Base-by-base conservation (phyloP, 1,140 invertebrate genomes). In the Trachelipus rathkii region DNA sequence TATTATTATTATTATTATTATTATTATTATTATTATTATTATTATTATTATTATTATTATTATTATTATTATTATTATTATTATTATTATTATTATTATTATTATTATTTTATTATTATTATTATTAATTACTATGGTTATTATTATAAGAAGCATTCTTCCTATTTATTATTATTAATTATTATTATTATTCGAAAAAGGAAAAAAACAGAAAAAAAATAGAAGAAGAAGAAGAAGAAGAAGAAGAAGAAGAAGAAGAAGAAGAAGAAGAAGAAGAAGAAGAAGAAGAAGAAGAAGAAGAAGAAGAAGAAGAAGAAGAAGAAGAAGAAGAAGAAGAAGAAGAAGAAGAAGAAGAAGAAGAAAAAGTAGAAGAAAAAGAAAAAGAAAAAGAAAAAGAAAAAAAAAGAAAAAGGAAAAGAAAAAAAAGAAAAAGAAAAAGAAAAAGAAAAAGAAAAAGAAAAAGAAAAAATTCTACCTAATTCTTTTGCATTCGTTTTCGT, bases 401-500 rank as follows among this genome's bases (percentile, higher is more conserved):
- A 10, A 60, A 8, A 33, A 45, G 11, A 19, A 15, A 33, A n/a
- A n/a, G 45, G 19, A n/a, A n/a, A 50, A 13, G 44, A 60, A 13
- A 23, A 45, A 73, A 13, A 9, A 13, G 53, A n/a, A n/a, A n/a
- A 15, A 6, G 19, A 69, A 24, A 13, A 2, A 2, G 33, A 33
- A 33, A 33, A 33, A 6, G 33, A 33, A 33, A 33, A 3, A 3
- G 33, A 33, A 33, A 33, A 11, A 33, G 33, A 33, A 33, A 33
- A 33, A 33, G 33, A 6, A 33, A 33, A 33, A 33, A 33, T 33
- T 6, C 33, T 19, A 76, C 73, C 73, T 53, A 0, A 43, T 33
- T 15, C 24, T 46, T n/a, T 19, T 43, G 45, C 74, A 71, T 21
- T 71, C 73, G 19, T 66, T 75, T 67, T 71, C 44, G n/a, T 50